Evolutionary conservation across 2,888 invertebrate species (phyloP), one percentile per base, ranked within the genome.

Genomic region (Mythimna impura): DNA sequence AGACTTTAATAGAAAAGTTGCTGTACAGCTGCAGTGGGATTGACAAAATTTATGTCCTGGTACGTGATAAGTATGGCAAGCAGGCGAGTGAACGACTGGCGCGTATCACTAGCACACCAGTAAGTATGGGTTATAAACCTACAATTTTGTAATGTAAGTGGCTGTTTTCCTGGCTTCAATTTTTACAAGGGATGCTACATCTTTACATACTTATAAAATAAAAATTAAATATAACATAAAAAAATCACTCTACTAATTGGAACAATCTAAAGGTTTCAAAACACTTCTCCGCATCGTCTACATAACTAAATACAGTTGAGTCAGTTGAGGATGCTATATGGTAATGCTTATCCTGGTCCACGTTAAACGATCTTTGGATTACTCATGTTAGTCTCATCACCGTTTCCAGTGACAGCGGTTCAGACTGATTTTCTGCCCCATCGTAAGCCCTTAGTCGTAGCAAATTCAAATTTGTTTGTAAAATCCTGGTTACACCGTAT

Each of bases 1-100:
- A 90, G 90, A 87, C 85, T 50, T 72, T 89, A 67, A 81, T 90
- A 71, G 89, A 90, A 80, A 91, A 90, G 80, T 77, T 90, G 61
- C 71, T 89, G 36, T 87, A 81, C 69, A 83, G 86, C 58, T 90
- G 90, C 73, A 81, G 72, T 25, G 86, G 79, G 43, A 81, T 90
- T 55, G 83, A 85, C 74, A 87, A 83, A 75, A 86, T 90, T 69
- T 90, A 90, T 80, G 78, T 90, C 47, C 82, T 89, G 17, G 84
- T 90, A 72, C 89, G 87, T 72, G 80, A 84, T 55, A 88, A 87
- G 73, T 64, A 82, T 71, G 87, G 82, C 12, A 76, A 85, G 40
- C 71, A 71, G 47, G 79, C 84, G 2, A 66, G 80, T 40, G 84
- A 87, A 58, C 84, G 88, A 76, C 62, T 88, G n/a, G 68, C 71